Evolutionary conservation across 2,888 invertebrate species (phyloP), one percentile per base, ranked within the genome.

Genomic region (Meteorus cinctellus): DNA sequence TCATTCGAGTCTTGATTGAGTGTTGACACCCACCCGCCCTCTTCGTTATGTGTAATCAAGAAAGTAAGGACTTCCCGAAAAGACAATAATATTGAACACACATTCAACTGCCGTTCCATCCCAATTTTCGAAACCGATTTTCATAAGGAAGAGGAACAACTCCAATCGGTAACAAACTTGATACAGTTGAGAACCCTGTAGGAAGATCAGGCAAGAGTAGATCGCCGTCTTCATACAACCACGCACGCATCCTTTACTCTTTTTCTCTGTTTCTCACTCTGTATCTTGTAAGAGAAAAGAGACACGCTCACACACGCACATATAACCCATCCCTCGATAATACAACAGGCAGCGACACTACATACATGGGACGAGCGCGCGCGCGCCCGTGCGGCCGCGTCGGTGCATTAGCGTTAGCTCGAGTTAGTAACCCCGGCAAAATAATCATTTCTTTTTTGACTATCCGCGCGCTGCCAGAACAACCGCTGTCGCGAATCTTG

Each of bases 401-500:
- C 74, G 72, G 77, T 84, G 81, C 81, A 80, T 81, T 81, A 79
- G 80, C 80, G 76, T 79, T 80, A 78, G 78, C 74, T 71, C 68
- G 76, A 79, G 75, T 71, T 48, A 68, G 76, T 75, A 72, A 75
- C 41, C 74, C 24, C 60, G 74, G 81, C 77, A 24, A 81, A 77
- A 80, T 73, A 74, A 69, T 79, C 73, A 74, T 78, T 80, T 76
- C 68, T 79, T 77, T 81, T 81, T 79, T 51, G 65, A 66, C 72
- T 75, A 66, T 55, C 45, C 51, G 65, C 51, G 77, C 55, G 55
- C 19, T 55, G 55, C 55, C 55, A 55, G 55, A 19, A 55, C 55
- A 55, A 81, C 78, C 78, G 72, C 77, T 77, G 78, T 81, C 79
- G 79, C 80, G 78, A 78, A 81, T 81, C 80, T 80, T 81, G 80